Percentiles rank a stretch among this genome's conserved stretches.
These are phyloP conservation scores for Scotopteryx bipunctaria DNA, from an alignment of 2,888 invertebrate species.

Conservation along the genomic window DNA sequence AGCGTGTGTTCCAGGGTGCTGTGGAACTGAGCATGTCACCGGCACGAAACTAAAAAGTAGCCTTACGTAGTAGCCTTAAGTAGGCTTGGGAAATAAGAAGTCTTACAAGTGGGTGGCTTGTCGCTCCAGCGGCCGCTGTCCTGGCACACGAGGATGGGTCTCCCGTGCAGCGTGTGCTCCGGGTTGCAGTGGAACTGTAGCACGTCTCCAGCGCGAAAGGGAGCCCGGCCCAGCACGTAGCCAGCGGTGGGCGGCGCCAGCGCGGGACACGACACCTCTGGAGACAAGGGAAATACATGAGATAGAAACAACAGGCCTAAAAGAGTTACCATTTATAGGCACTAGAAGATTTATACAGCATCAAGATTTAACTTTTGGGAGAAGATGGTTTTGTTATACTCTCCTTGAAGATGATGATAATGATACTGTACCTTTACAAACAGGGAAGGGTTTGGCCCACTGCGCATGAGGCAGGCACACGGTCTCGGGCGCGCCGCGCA, in stretches of 20 bases:
- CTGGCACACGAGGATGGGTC: constrained; percentile 95
- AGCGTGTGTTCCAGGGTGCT: constrained; percentile 95
- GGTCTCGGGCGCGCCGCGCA: constrained; percentile 89
- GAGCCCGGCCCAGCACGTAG: constrained; percentile 89
- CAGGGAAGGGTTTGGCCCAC: constrained; percentile 90
- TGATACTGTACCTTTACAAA: constrained; percentile 86
- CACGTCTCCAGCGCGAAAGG: constrained; percentile 92
- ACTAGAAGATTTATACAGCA: too few relatives aligned
- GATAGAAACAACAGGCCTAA: too few relatives aligned
- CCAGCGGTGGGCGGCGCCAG: constrained; percentile 90
- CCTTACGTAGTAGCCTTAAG: too few relatives aligned
- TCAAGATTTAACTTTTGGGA: too few relatives aligned
- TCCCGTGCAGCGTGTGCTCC: constrained; percentile 94
- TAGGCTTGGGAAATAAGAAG: too few relatives aligned
- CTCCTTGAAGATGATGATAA: too few relatives aligned
- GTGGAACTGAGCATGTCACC: constrained; percentile 94
- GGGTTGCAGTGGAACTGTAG: constrained; percentile 94
- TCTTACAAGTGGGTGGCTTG: constrained; percentile 91
- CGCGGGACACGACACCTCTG: constrained; percentile 91
- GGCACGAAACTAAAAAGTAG: too few relatives aligned
- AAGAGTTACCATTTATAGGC: too few relatives aligned
- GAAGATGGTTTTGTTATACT: too few relatives aligned
- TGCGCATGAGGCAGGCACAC: constrained; percentile 90
- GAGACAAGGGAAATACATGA: too few relatives aligned
- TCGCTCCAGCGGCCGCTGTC: constrained; percentile 94